phyloP scores from a whole-genome alignment of 1,140 invertebrate species.

The Theocolax elegans region DNA sequence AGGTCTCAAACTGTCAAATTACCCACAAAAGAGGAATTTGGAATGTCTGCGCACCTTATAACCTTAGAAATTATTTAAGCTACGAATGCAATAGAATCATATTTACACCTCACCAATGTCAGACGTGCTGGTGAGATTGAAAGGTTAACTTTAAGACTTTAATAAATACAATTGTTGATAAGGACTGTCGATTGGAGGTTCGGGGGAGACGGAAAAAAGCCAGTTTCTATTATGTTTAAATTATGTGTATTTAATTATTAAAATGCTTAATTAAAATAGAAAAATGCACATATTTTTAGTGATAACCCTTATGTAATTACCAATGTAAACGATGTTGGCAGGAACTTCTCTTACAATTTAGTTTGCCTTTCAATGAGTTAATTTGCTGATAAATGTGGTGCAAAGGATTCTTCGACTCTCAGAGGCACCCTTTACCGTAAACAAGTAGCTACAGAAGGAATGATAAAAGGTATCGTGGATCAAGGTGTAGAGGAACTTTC shows the following conservation, averaged over 20 bases:
- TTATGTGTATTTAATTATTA: background rate
- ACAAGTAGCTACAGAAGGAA: slow-evolving; percentile 15
- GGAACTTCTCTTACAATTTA: too few species aligned
- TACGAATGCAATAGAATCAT: background rate
- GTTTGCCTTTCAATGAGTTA: too few species aligned
- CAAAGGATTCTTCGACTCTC: background rate
- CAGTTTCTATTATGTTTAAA: background rate
- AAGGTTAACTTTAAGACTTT: background rate
- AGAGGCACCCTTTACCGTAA: slow-evolving; percentile 15
- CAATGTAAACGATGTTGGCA: background rate
- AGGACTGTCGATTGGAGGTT: background rate
- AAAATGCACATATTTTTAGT: background rate
- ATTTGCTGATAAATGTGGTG: slow-evolving; percentile 11
- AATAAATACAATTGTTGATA: background rate
- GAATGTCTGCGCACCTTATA: background rate
- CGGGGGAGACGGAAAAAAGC: background rate
- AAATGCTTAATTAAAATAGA: background rate
- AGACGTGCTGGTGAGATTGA: slow-evolving; percentile 8
- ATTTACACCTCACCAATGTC: background rate
- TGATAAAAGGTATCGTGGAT: background rate
- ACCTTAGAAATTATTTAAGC: background rate
- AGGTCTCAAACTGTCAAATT: background rate
- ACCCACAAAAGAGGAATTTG: background rate
- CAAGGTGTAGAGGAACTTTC: background rate
- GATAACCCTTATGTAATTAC: slow-evolving; percentile 8